These are phyloP conservation scores for Baryphthengus martii DNA, from an alignment of 2,113 vertebrate genomes.

Conservation along the genomic window DNA sequence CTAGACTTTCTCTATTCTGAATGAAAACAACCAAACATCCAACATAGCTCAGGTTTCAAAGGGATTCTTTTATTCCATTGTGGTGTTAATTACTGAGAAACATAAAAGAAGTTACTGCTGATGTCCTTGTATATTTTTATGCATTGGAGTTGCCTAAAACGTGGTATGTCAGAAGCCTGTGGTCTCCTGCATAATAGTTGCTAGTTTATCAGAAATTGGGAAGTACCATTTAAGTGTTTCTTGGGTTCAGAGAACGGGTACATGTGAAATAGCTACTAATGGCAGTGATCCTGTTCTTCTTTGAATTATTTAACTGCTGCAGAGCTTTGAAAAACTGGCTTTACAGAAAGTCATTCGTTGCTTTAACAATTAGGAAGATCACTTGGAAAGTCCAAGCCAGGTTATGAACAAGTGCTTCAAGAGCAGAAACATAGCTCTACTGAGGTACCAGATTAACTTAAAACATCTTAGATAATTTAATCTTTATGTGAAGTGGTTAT, in stretches of 20 bases:
- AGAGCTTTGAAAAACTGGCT: not conserved
- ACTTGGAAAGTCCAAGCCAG: not conserved
- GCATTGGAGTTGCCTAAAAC: not conserved
- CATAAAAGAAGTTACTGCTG: not conserved
- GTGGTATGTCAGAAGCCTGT: no score
- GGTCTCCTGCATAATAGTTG: not conserved
- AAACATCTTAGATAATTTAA: not conserved
- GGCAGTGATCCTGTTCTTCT: not conserved
- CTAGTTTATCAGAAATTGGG: not conserved
- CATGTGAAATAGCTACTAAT: not conserved
- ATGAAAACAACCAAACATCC: rapidly evolving
- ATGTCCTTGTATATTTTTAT: not conserved
- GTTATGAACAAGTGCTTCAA: not conserved
- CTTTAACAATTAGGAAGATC: not conserved
- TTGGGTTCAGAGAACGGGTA: not conserved
- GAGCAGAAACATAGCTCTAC: not conserved
- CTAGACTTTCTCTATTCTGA: not conserved
- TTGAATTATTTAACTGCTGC: not conserved
- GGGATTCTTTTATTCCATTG: not conserved
- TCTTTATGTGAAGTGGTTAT: not conserved
- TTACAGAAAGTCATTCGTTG: not conserved
- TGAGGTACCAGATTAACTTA: not conserved
- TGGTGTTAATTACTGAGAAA: not conserved
- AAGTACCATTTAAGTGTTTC: not conserved
- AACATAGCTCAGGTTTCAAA: not conserved